Conservation (phyloP, 2,797 vertebrate species). For the Gastrophryne carolinensis region DNA sequence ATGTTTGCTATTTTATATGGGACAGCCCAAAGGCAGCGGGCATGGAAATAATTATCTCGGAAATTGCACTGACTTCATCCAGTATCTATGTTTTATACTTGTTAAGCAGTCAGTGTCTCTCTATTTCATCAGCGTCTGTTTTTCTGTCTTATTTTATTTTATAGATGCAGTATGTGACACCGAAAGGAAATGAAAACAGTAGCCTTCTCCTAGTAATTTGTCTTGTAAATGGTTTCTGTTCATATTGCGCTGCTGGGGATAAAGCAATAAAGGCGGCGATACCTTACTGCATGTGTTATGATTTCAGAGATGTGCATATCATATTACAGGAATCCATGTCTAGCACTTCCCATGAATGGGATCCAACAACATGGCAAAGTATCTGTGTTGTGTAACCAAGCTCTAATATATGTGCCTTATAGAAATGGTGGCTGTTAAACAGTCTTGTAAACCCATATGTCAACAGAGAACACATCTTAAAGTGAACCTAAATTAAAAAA, state of each 20-base stretch:
- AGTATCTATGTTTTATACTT: background rate
- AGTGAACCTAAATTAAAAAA: no score
- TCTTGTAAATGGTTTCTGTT: background rate
- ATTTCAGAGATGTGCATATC: background rate
- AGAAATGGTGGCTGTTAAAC: no score
- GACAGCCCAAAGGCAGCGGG: no score
- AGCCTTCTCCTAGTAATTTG: background rate
- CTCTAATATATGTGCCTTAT: background rate
- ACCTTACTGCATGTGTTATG: background rate
- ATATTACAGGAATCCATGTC: background rate
- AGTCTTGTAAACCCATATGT: no score
- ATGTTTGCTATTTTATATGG: no score
- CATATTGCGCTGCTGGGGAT: background rate
- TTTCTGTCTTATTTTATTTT: background rate
- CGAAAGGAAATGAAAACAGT: background rate
- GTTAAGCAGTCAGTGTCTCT: background rate
- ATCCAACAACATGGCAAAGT: background rate
- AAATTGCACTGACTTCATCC: no score
- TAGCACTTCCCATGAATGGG: background rate
- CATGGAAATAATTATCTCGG: no score
- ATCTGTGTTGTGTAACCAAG: background rate
- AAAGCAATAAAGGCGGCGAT: background rate
- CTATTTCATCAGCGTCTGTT: background rate
- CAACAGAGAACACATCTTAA: no score
- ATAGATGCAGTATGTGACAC: background rate